These are phyloP conservation scores for Ginglymostoma cirratum DNA, from an alignment of 2,113 vertebrate genomes.

Conservation along the genomic window DNA sequence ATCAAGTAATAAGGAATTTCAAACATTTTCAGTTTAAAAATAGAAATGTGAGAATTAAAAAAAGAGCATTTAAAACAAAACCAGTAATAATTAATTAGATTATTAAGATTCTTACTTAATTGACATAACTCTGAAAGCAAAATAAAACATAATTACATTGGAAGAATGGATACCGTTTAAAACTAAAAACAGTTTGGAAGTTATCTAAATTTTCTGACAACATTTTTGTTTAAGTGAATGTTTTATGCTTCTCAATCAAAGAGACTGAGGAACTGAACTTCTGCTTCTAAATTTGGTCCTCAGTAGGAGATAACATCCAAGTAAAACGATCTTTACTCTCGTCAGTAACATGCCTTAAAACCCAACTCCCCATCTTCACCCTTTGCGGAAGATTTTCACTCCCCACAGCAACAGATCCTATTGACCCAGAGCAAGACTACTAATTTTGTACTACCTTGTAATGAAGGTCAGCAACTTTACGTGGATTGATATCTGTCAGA, in stretches of 20 bases:
- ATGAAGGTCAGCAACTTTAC: not conserved
- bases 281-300: not conserved
- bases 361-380: not conserved
- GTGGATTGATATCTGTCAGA: not conserved
- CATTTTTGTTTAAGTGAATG: not conserved
- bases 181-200: not conserved
- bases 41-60: not conserved
- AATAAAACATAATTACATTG: not conserved
- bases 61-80: not conserved
- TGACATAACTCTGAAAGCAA: constrained; percentile 6
- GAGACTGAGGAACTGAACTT: not conserved
- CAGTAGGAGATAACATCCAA: not conserved
- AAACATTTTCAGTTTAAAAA: not conserved
- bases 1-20: not conserved
- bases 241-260: not conserved
- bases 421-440: not conserved
- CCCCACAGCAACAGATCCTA: not conserved
- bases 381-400: not conserved
- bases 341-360: not conserved
- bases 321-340: not conserved
- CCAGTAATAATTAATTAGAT: not conserved
- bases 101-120: not conserved
- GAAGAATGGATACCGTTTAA: not conserved
- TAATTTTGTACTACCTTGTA: not conserved
- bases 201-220: not conserved